Base-by-base conservation (phyloP, 2,797 vertebrate species). In the Rhinoraja longicauda region DNA sequence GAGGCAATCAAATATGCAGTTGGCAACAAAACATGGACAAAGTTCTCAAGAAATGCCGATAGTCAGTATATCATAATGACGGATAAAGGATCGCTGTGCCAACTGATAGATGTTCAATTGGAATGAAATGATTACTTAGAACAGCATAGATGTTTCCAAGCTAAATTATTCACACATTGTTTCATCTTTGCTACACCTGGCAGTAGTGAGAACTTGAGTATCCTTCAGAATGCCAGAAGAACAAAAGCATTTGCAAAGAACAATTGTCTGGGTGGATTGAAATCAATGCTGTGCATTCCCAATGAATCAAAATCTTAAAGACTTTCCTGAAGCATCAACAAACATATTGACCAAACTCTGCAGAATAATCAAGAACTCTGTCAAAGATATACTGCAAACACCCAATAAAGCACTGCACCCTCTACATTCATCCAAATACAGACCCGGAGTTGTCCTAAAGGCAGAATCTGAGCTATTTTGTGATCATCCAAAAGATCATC, bases 141-240 rank as follows among this genome's bases (percentile, higher is more conserved):
- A 64, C 5, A 64, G 59, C 17, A 7, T 5, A 72, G 17, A 72
- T 21, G 29, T 64, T 64, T 88, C 84, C 84, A 88, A 88, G 62
- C 84, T 67, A 88, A 88, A 67, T 64, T 36, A 64, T 64, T 88
- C n/a, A 32, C 84, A 67, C n/a, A 36, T 64, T 62, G 84, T 64
- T 88, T 32, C 26, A 64, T 88, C 84, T 88, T n/a, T 17, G 59
- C 84, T 62, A 32, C 59, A 8, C 13, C 53, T 59, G 9, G 81
- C 81, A 84, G 10, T 17, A 36, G 5, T 36, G 19, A 36, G n/a
- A 88, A 36, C n/a, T 8, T 21, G 2, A n/a, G 64, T 19, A 67
- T 32, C 15, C 15, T 67, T 67, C 84, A 88, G 88, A 62, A 67
- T 36, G 8, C 1, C 6, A 21, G 17, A 72, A 72, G 70, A 72